Conservation (phyloP, 2,113 vertebrate species). For the Tachycineta bicolor region DNA sequence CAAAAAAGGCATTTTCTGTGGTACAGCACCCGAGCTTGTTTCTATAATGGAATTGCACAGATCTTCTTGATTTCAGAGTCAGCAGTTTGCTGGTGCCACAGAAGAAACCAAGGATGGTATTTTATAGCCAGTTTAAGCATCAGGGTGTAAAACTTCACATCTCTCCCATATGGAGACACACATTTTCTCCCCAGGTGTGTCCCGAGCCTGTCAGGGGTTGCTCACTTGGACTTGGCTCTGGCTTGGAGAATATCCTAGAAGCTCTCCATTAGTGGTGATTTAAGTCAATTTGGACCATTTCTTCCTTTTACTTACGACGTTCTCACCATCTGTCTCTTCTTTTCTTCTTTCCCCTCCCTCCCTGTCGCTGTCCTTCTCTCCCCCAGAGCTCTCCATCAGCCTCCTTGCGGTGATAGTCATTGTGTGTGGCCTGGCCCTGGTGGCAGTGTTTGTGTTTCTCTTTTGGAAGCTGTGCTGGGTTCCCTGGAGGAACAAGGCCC, state of each 20-base stretch:
- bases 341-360: conserved; percentile 27
- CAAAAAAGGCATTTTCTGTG: neutral
- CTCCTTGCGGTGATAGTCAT: conserved; percentile 88
- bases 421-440: conserved; percentile 88
- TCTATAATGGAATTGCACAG: neutral
- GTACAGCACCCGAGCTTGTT: neutral
- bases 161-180: neutral
- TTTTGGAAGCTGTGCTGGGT: conserved; percentile 93
- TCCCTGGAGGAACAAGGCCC: conserved; percentile 85
- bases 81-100: neutral
- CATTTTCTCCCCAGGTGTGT: neutral
- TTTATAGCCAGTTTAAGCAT: neutral
- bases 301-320: neutral
- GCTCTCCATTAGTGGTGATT: neutral
- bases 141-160: neutral
- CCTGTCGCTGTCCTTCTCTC: conserved; percentile 51
- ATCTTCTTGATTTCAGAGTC: neutral
- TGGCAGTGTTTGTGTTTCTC: conserved; percentile 88
- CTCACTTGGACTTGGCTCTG: neutral
- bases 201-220: fast-evolving
- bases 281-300: neutral
- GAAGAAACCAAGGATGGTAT: neutral
- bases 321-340: conserved; percentile 70
- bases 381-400: conserved; percentile 88
- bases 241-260: neutral